Evolutionary conservation across 2,113 vertebrate species (phyloP).

Genomic region (Hippocampus abdominalis): DNA sequence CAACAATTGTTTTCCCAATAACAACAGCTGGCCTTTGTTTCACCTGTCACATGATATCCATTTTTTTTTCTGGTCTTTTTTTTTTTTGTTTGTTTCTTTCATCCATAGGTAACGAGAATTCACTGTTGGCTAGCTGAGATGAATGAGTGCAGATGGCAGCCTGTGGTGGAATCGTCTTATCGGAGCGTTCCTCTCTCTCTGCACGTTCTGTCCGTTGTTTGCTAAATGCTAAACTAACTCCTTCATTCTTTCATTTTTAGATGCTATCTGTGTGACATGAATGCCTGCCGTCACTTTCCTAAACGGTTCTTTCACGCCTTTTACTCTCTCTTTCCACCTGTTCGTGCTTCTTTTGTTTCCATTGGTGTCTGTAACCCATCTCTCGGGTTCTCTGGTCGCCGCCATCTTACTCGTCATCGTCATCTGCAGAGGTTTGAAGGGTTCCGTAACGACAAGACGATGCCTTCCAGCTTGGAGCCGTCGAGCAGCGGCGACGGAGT

Average conservation of each 20-base stretch:
- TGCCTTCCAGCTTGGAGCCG: constrained; percentile 91
- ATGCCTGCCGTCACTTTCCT: not conserved
- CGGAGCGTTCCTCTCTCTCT: not conserved
- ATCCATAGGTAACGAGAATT: constrained; percentile 57
- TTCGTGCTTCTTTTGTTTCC: not conserved
- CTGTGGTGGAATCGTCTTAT: constrained; percentile 10
- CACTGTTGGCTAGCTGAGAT: constrained; percentile 59
- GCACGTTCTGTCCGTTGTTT: not conserved
- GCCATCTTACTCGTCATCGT: constrained; percentile 30
- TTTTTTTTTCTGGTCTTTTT: constrained; percentile 24
- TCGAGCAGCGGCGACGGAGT: constrained; percentile 83
- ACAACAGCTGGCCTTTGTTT: not conserved
- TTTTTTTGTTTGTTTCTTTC: constrained; percentile 20
- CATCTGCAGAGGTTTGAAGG: constrained; percentile 86
- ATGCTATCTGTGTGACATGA: not conserved
- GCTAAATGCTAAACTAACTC: constrained; percentile 2
- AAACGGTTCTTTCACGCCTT: not conserved
- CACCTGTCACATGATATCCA: constrained; percentile 22
- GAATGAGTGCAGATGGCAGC: constrained; percentile 59
- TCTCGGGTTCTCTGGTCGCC: constrained; percentile 50
- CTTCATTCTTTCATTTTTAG: not conserved
- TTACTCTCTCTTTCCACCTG: not conserved
- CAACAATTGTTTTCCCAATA: not conserved
- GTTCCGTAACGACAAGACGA: constrained; percentile 89
- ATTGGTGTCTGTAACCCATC: not conserved